A percentile compares a stretch with the other conserved stretches of the same genome.
These are phyloP conservation scores for Caenorhabditis sp. DNA, from an alignment of 2,888 invertebrate species.

Conservation along the genomic window DNA sequence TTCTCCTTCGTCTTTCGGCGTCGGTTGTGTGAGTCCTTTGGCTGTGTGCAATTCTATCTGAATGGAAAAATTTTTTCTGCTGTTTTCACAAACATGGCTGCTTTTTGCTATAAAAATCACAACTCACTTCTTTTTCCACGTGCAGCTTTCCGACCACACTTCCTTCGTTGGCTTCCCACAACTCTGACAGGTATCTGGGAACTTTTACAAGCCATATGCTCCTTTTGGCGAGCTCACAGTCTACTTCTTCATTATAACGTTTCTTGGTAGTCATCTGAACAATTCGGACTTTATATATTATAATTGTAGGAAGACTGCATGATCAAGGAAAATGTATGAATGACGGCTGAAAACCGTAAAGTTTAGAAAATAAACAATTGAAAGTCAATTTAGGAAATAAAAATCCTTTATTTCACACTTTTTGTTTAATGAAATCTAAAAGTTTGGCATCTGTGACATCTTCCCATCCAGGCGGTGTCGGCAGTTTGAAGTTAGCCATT, in stretches of 20 bases:
- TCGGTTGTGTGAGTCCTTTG: constrained; percentile 38
- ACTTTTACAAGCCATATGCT: constrained; percentile 78
- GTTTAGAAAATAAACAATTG: background rate
- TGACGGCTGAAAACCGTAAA: background rate
- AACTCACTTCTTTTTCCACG: constrained; percentile 29
- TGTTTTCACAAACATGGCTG: no score
- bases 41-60: constrained; percentile 34
- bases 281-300: background rate
- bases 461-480: constrained; percentile 64
- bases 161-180: constrained; percentile 71
- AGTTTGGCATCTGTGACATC: constrained; percentile 57
- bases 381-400: constrained; percentile 2
- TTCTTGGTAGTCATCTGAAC: constrained; percentile 2
- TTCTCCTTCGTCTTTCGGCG: constrained; percentile 17
- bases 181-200: constrained; percentile 71
- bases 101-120: no score
- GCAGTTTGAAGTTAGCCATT: constrained; percentile 57
- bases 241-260: constrained; percentile 58
- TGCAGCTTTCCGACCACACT: constrained; percentile 68
- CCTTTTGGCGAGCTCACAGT: constrained; percentile 68
- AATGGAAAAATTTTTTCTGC: no score
- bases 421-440: constrained; percentile 36
- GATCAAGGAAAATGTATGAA: background rate
- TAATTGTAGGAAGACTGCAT: background rate
- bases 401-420: constrained; percentile 2